These are phyloP conservation scores for Ophraella communa DNA, from an alignment of 2,888 invertebrate species.

Conservation along the genomic window DNA sequence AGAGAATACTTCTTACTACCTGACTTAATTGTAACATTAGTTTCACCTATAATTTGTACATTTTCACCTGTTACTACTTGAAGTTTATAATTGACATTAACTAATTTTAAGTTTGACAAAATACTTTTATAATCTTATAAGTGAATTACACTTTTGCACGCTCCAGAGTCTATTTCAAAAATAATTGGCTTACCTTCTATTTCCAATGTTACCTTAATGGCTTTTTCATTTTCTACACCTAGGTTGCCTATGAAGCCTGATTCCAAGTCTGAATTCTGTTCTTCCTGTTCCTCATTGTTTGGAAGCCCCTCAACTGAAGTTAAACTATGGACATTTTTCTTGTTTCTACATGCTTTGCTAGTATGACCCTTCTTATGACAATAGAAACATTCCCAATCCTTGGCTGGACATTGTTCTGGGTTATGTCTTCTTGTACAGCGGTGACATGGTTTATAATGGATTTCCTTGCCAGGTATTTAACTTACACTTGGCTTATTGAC, in stretches of 20 bases:
- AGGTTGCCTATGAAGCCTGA: no score
- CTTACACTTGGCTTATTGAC: no score
- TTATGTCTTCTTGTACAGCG: slow-evolving; percentile 20
- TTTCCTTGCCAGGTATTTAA: neutral
- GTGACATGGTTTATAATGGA: neutral
- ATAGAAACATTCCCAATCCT: slow-evolving; percentile 23
- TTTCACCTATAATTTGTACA: slow-evolving; percentile 7
- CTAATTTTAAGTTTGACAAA: neutral
- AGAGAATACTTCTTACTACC: neutral
- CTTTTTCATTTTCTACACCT: no score
- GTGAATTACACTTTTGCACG: slow-evolving; percentile 7
- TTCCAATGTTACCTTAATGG: no score
- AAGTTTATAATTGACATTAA: slow-evolving; percentile 4
- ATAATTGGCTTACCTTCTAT: no score
- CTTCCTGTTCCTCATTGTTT: no score
- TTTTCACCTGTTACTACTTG: slow-evolving; percentile 10
- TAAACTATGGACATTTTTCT: no score
- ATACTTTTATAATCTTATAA: neutral
- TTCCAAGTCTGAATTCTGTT: no score
- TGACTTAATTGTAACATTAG: neutral
- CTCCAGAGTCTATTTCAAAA: slow-evolving; percentile 13
- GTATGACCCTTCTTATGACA: slow-evolving; percentile 24
- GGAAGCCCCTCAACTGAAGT: no score
- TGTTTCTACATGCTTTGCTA: no score
- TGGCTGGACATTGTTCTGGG: slow-evolving; percentile 22